Evolutionary conservation across 2,113 vertebrate genomes (phyloP).

Genomic region (Thamnaconus septentrionalis): DNA sequence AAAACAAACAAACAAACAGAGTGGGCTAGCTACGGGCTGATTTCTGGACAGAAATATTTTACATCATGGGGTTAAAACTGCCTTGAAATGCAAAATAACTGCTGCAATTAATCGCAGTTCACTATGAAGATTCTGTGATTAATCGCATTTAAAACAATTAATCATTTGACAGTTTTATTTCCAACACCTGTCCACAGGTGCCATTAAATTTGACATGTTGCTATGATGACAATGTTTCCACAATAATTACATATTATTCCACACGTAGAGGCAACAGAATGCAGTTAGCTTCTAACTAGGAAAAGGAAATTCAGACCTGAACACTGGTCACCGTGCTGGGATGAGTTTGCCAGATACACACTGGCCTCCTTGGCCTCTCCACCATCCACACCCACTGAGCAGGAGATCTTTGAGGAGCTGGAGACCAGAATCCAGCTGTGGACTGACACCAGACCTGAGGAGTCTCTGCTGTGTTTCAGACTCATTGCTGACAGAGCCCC

Average conservation of each 20-base stretch:
- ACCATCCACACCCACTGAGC: constrained; percentile 44
- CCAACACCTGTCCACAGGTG: rapidly evolving
- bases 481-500: not conserved
- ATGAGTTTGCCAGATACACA: not conserved
- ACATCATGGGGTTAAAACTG: too few species aligned
- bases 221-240: too few species aligned
- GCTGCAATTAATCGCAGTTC: too few species aligned
- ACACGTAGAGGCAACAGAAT: too few species aligned
- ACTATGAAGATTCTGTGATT: too few species aligned
- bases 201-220: not conserved
- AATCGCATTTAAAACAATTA: too few species aligned
- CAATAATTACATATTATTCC: too few species aligned
- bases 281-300: too few species aligned
- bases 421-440: constrained; percentile 56
- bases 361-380: constrained; percentile 19
- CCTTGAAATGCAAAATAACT: too few species aligned
- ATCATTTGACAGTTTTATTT: not conserved
- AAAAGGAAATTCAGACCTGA: not conserved
- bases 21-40: too few species aligned
- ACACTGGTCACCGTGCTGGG: rapidly evolving
- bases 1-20: too few species aligned
- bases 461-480: not conserved
- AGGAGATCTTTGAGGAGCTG: constrained; percentile 42
- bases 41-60: too few species aligned
- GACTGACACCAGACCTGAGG: constrained; percentile 39